Evolutionary conservation across 2,113 vertebrate species (phyloP), one percentile per base, ranked within the genome.

Genomic region (Hemichromis elongatus): DNA sequence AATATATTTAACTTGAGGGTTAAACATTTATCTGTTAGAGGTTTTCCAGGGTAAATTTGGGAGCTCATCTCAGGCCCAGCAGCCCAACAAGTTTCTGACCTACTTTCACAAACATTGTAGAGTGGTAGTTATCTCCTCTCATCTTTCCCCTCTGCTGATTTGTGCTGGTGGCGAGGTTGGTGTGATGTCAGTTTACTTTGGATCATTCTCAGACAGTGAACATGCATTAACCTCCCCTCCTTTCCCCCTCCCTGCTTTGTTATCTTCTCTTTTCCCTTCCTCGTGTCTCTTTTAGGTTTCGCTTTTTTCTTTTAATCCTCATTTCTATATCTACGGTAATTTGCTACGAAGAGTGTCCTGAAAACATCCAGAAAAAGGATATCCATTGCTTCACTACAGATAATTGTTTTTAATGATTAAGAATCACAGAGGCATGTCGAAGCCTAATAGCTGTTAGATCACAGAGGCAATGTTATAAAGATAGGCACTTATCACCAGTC

Each of bases 391-490:
- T 59, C 50, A 79, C 26, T 26, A 73, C 30, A 83, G 86, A 86
- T 92, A 90, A 90, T 93, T 89, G 79, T 90, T 90, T 93, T 79
- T 82, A 91, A 89, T 93, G 91, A 91, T 90, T 90, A 90, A 83
- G 90, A 91, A 68, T 81, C 86, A 66, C 86, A 87, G 81, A 83
- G 28, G 85, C 87, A 70, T 89, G 89, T 88, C 80, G 59, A 30
- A 68, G 40, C 86, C 83, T 93, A 92, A 93, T 87, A 77, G 86
- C 50, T 92, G 84, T 86, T 55, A 88, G 82, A 92, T 90, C 90
- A 92, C 86, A 85, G 82, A 85, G 63, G 61, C 86, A 63, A 63
- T 77, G 82, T 91, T 88, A 83, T 86, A 86, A 86, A 92, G 89
- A 93, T 89, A 87, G 88, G 53, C 79, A 92, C 90, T 95, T 93